These are phyloP conservation scores for Ophion slaviceki DNA, from an alignment of 2,888 invertebrate species.

Conservation along the genomic window DNA sequence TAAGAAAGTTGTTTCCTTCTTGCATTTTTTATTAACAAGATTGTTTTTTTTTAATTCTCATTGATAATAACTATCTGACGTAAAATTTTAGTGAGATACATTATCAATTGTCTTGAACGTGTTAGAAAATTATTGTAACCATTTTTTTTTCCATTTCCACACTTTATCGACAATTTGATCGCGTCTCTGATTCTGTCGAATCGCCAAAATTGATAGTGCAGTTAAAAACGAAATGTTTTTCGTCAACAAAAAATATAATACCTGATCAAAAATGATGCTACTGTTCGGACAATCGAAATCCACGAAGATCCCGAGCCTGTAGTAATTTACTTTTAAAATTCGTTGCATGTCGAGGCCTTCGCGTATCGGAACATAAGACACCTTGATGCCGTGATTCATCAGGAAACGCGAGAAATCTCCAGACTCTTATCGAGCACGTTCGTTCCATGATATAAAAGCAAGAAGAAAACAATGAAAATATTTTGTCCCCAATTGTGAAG, in stretches of 20 bases:
- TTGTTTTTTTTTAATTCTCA: background rate
- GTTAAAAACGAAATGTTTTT: background rate
- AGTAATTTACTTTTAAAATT: conserved; percentile 73
- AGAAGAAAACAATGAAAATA: background rate
- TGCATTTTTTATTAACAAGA: too few species aligned
- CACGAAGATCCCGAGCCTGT: conserved; percentile 73
- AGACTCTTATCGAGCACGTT: conserved; percentile 58
- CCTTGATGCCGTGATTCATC: conserved; percentile 53
- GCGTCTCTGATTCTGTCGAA: background rate
- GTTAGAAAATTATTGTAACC: background rate
- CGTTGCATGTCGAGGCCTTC: conserved; percentile 65
- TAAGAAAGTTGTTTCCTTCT: too few species aligned
- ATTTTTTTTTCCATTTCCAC: background rate
- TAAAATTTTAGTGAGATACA: background rate
- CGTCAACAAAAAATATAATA: background rate
- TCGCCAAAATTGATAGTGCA: background rate
- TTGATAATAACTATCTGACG: background rate
- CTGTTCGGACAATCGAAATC: conserved; percentile 74
- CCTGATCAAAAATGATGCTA: conserved; percentile 72
- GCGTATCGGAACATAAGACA: conserved; percentile 66
- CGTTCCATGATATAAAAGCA: background rate
- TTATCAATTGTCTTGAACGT: background rate
- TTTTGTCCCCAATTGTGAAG: background rate
- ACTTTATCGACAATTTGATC: background rate
- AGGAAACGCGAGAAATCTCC: conserved; percentile 62